phyloP scores from a whole-genome alignment of 2,888 invertebrate genomes.

The Dorcus parallelipipedus region DNA sequence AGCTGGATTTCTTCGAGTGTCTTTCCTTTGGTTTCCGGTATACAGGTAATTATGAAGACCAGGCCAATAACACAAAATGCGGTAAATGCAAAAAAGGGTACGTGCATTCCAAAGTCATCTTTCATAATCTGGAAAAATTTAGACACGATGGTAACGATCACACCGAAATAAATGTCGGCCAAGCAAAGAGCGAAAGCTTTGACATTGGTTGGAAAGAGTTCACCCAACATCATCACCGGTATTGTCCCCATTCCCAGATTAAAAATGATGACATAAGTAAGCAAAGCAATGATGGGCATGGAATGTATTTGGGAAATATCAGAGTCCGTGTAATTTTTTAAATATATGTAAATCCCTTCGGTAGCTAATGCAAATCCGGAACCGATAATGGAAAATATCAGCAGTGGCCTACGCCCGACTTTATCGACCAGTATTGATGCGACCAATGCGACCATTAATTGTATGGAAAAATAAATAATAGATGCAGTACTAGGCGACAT shows the following conservation, averaged over 20 bases:
- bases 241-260: slow-evolving; percentile 54
- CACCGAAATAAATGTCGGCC: slow-evolving; percentile 53
- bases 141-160: slow-evolving; percentile 50
- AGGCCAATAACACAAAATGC: slow-evolving; percentile 45
- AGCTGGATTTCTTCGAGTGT: slow-evolving; percentile 52
- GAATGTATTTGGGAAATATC: slow-evolving; percentile 27
- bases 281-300: slow-evolving; percentile 43
- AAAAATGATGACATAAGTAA: slow-evolving; percentile 51
- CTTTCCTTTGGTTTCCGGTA: slow-evolving; percentile 55
- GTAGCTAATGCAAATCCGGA: slow-evolving; percentile 46
- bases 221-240: slow-evolving; percentile 53
- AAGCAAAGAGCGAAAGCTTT: slow-evolving; percentile 57
- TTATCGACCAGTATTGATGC: slow-evolving; percentile 59
- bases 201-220: slow-evolving; percentile 55
- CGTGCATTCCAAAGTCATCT: slow-evolving; percentile 45
- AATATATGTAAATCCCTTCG: slow-evolving; percentile 48
- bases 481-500: slow-evolving; percentile 43
- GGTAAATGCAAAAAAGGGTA: slow-evolving; percentile 51
- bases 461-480: slow-evolving; percentile 49
- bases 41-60: slow-evolving; percentile 44
- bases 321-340: slow-evolving; percentile 42
- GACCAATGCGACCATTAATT: slow-evolving; percentile 56
- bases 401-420: slow-evolving; percentile 53
- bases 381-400: slow-evolving; percentile 52
- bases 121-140: slow-evolving; percentile 49